These are phyloP conservation scores for Cepaea hortensis DNA, from an alignment of 2,888 invertebrate genomes.

Conservation along the genomic window DNA sequence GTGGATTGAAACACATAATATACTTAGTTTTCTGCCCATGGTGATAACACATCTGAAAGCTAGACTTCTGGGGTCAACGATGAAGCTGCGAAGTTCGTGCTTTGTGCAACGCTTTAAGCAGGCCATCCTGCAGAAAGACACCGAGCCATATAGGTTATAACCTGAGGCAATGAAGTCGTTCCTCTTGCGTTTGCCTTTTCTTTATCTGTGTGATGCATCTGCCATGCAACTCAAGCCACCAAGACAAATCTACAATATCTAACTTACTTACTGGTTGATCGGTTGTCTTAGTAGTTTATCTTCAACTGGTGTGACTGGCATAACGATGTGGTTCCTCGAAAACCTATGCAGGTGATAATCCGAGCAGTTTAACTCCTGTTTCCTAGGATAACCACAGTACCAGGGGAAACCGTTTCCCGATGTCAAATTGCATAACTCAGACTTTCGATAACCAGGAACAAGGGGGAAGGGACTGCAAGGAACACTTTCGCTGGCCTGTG, in stretches of 20 bases:
- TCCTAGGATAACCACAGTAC: slow-evolving; percentile 1
- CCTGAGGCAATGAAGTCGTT: no score
- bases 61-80: no score
- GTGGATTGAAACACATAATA: neutral
- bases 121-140: no score
- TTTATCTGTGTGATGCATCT: no score
- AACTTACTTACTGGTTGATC: neutral
- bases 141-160: no score
- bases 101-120: no score
- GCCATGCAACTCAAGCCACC: no score
- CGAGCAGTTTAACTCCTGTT: neutral
- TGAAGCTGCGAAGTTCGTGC: no score
- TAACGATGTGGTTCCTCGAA: neutral
- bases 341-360: neutral
- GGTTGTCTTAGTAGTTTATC: neutral
- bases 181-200: no score
- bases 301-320: neutral
- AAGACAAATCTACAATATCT: no score
- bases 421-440: slow-evolving; percentile 2
- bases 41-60: neutral
- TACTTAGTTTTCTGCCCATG: neutral
- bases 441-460: neutral
- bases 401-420: neutral
- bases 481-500: neutral
- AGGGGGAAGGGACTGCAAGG: neutral